These are phyloP conservation scores for Ips nitidus DNA, from an alignment of 1,140 invertebrate genomes.

Conservation along the genomic window DNA sequence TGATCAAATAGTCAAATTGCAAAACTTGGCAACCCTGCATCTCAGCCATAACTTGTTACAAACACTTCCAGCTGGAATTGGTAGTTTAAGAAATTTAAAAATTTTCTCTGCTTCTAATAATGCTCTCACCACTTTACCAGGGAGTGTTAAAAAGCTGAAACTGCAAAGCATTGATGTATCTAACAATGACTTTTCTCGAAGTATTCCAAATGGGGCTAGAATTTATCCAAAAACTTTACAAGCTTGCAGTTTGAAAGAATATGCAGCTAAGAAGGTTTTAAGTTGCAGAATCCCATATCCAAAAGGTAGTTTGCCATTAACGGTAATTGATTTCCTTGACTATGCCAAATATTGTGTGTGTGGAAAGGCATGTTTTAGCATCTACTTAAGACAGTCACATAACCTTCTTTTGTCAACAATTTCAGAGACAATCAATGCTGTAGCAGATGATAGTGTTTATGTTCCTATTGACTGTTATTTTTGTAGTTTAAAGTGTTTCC, in stretches of 20 bases:
- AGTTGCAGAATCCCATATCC: constrained; percentile 56
- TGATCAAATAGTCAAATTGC: constrained; percentile 61
- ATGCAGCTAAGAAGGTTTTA: constrained; percentile 42
- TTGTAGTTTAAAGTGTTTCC: constrained; percentile 60
- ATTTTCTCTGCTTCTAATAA: constrained; percentile 56
- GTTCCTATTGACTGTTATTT: constrained; percentile 62
- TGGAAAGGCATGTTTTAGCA: constrained; percentile 60
- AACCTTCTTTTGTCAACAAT: constrained; percentile 52
- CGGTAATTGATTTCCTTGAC: constrained; percentile 62
- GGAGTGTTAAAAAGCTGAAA: constrained; percentile 57
- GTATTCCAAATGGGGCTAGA: constrained; percentile 29
- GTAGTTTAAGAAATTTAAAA: constrained; percentile 44
- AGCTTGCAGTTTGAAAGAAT: constrained; percentile 44
- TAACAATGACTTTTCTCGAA: constrained; percentile 51
- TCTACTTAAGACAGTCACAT: constrained; percentile 51
- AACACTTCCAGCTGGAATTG: constrained; percentile 53
- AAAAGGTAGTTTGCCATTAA: constrained; percentile 60
- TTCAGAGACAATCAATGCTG: constrained; percentile 53
- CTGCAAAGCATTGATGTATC: constrained; percentile 61
- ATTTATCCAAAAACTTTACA: constrained; percentile 34
- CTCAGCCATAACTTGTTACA: constrained; percentile 58
- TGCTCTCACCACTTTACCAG: constrained; percentile 59
- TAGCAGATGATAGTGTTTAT: constrained; percentile 48
- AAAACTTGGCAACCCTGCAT: constrained; percentile 59
- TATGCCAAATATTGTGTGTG: constrained; percentile 64